Evolutionary conservation across 2,797 vertebrate genomes (phyloP), one percentile per base, ranked within the genome.

Genomic region (Gymnothorax javanicus): DNA sequence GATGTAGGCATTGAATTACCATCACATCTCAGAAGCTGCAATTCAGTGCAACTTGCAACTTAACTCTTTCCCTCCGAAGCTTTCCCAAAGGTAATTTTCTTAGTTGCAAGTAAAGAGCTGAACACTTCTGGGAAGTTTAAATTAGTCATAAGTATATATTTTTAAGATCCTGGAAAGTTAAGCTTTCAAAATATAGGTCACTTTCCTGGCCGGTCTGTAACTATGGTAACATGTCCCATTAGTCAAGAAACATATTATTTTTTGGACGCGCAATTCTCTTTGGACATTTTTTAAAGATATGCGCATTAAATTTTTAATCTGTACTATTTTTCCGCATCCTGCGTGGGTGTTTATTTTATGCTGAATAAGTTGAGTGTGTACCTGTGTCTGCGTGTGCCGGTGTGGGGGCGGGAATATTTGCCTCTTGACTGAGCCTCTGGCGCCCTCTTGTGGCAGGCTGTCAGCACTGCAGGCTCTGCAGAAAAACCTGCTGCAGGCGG

Each of bases 391-490:
- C 33, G 33, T 43, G 33, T 43, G 33, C 33, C 1, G 1, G 33
- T 43, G 33, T 43, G 33, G 33, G 33, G 33, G 27, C 1, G 23
- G 7, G 11, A 75, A 0, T 54, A 59, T 64, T 15, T 1, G n/a
- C 13, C 59, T 6, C 69, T 20, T 71, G 23, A 77, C 13, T 83
- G 11, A 50, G 9, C 64, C 54, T 77, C 23, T 59, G 59, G 50
- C 43, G 11, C 52, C 0, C 52, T 81, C 12, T 82, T 86, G 15
- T 89, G 86, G 50, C 87, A 99, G 98, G 93, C 93, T 98, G 87
- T 96, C 91, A 87, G 93, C 97, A 1, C 90, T 99, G 85, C 96
- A 94, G 84, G 93, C 95, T 54, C 93, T 99, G 84, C 96, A 99
- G 88, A 97, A 98, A 93, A 94, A 95, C 58, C 91, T 98, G 90